Base-by-base conservation (phyloP, 2,113 vertebrate genomes). In the Gobius niger region DNA sequence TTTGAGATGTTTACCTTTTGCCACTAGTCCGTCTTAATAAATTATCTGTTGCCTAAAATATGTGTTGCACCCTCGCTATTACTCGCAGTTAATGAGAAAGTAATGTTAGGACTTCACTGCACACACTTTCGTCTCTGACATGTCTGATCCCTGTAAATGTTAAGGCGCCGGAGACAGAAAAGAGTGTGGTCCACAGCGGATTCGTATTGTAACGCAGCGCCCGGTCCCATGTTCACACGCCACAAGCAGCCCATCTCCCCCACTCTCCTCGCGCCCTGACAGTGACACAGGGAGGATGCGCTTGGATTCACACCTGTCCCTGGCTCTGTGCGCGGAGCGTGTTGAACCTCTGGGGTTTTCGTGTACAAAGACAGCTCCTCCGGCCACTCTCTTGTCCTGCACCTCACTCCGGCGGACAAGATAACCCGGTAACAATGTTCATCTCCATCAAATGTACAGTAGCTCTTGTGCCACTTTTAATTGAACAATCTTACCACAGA, bases 271-370 rank as follows among this genome's bases (percentile, higher is more conserved):
- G 68, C 46, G 44, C 42, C 74, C 64, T 76, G 76, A 82, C 78
- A 87, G 61, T 80, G 82, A 80, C 76, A 78, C 71, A 73, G 63
- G 80, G 63, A 70, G 78, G 84, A 85, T 84, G 71, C 80, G 73
- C 87, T 82, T 88, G 74, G 85, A 77, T 85, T 76, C 81, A 84
- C 87, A 87, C 82, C 80, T 83, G 89, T 86, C 84, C 82, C 88
- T 77, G 7, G 34, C 73, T 86, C 78, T 72, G 40, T 84, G 85
- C 65, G 49, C 44, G 70, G 68, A 56, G 46, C 15, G 63, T 59
- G 50, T 53, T 44, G 57, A 34, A 34, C 44, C 83, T 78, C 76
- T 49, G 24, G 74, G 44, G 81, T 73, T 70, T 84, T 75, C 66
- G 46, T 73, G 72, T 72, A 76, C 76, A 81, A 68, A 78, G 78